Percentiles rank a stretch among this genome's conserved stretches.
Evolutionary conservation across 1,140 invertebrate genomes (phyloP).

Genomic region (Drosophila grimshawi): DNA sequence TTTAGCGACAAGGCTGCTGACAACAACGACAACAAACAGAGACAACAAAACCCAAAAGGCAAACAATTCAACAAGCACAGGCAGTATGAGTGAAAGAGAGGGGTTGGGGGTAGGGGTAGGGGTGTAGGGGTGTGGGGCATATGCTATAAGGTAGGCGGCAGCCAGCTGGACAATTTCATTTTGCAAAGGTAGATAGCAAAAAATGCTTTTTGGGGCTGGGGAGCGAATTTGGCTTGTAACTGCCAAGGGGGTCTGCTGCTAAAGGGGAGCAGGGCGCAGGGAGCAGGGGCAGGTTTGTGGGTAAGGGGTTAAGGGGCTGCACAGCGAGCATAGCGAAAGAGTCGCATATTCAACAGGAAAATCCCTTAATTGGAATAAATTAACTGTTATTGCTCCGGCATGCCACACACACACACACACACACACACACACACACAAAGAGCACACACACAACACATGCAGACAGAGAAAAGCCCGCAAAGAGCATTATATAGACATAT

Average conservation of each 20-base stretch:
- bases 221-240: conserved; percentile 32
- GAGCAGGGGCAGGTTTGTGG: not conserved
- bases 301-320: not conserved
- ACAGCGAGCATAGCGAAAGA: conserved; percentile 36
- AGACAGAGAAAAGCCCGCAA: conserved; percentile 27
- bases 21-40: conserved; percentile 53
- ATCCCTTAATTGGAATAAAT: conserved; percentile 84
- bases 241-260: conserved; percentile 41
- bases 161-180: conserved; percentile 66
- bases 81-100: conserved; percentile 13
- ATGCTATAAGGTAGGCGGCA: conserved; percentile 13
- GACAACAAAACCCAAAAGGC: conserved; percentile 63
- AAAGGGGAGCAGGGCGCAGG: too few species aligned
- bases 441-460: not conserved
- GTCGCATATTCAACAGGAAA: conserved; percentile 83
- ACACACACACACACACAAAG: conserved; percentile 8
- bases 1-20: conserved; percentile 56
- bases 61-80: conserved; percentile 51
- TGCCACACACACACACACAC: conserved; percentile 32
- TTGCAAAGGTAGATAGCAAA: conserved; percentile 34
- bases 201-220: not conserved
- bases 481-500: conserved; percentile 46
- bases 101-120: conserved; percentile 23
- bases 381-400: conserved; percentile 82
- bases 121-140: conserved; percentile 10